A percentile compares a stretch with the other conserved stretches of the same genome.
These are phyloP conservation scores for Paradisaea rubra DNA, from an alignment of 2,113 vertebrate species.

Conservation along the genomic window DNA sequence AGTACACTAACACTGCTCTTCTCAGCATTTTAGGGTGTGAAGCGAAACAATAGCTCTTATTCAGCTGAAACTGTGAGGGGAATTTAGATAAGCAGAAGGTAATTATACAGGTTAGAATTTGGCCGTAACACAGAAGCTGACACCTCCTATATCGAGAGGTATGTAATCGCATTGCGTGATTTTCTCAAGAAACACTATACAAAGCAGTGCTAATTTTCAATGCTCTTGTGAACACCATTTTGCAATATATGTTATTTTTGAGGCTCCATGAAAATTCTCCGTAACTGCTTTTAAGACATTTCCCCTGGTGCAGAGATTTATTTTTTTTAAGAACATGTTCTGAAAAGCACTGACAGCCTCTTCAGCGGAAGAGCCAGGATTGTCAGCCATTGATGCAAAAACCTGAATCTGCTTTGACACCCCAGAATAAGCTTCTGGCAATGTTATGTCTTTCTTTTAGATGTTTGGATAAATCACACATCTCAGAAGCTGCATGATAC, in stretches of 20 bases:
- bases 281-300: slow-evolving; percentile 60
- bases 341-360: slow-evolving; percentile 70
- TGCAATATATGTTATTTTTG: slow-evolving; percentile 35
- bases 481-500: slow-evolving; percentile 47
- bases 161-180: background rate
- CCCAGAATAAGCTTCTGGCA: slow-evolving; percentile 71
- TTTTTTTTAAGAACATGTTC: slow-evolving; percentile 54
- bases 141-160: slow-evolving; percentile 38
- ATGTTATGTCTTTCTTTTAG: slow-evolving; percentile 71
- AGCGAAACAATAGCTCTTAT: slow-evolving; percentile 29
- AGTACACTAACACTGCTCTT: background rate
- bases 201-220: slow-evolving; percentile 24
- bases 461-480: slow-evolving; percentile 69
- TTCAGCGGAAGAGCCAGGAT: slow-evolving; percentile 58
- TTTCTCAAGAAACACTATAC: slow-evolving; percentile 32
- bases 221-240: slow-evolving; percentile 36
- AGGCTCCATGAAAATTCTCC: slow-evolving; percentile 56
- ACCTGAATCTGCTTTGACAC: slow-evolving; percentile 71
- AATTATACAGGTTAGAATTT: slow-evolving; percentile 32
- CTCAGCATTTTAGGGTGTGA: background rate
- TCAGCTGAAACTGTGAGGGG: slow-evolving; percentile 15
- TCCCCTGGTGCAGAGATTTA: slow-evolving; percentile 23
- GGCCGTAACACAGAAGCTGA: slow-evolving; percentile 4
- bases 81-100: slow-evolving; percentile 55
- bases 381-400: slow-evolving; percentile 71